Base-by-base conservation (phyloP, 2,888 invertebrate genomes). In the Maniola hyperantus region DNA sequence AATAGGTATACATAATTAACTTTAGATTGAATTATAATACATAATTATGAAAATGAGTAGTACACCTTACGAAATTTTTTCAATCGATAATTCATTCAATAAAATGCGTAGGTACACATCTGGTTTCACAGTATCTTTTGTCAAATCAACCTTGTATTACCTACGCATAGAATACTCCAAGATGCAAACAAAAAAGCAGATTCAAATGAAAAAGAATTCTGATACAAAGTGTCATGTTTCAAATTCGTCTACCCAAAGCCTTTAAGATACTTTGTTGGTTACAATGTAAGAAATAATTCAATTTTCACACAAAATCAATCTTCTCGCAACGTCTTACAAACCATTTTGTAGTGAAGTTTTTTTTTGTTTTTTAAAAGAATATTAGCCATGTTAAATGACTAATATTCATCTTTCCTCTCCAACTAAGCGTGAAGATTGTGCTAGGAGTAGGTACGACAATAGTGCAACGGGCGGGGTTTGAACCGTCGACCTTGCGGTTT, bases 301-400 rank as follows among this genome's bases (percentile, higher is more conserved):
- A 7, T 36, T 18, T 20, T 6, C 5, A 54, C n/a, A 51, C 8
- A 20, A 39, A 39, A 42, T 13, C 33, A 34, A 59, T 53, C 63
- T 55, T 64, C 34, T 44, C 15, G 26, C 51, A 53, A 57, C n/a
- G 53, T 8, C 13, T 61, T 73, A 78, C 67, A 72, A 72, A 65
- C 62, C 66, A 72, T 53, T 74, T 71, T 68, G 58, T n/a, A n/a
- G n/a, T n/a, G n/a, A n/a, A n/a, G n/a, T n/a, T n/a, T n/a, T n/a
- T n/a, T n/a, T n/a, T n/a, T n/a, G n/a, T n/a, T n/a, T n/a, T n/a
- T n/a, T n/a, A n/a, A n/a, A n/a, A n/a, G n/a, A n/a, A n/a, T n/a
- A n/a, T n/a, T n/a, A n/a, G n/a, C n/a, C n/a, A n/a, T n/a, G n/a
- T n/a, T n/a, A n/a, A n/a, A n/a, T n/a, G n/a, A n/a, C n/a, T n/a